Base-by-base conservation (phyloP, 2,113 vertebrate species). In the Hystrix cristata region DNA sequence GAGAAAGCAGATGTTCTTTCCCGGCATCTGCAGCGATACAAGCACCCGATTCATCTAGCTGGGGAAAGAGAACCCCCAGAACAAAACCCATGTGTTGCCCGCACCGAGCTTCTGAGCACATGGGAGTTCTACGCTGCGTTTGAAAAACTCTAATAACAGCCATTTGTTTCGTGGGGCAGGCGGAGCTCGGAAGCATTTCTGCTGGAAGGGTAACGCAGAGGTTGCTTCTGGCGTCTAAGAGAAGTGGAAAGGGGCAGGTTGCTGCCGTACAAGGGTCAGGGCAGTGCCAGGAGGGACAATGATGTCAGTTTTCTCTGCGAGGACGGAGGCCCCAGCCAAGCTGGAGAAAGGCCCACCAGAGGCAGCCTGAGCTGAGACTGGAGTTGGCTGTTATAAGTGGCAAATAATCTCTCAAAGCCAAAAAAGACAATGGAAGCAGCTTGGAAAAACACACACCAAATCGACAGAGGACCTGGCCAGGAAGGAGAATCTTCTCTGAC, bases 101-200 rank as follows among this genome's bases (percentile, higher is more conserved):
- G n/a, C 3, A 3, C 80, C 19, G 81, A 67, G 53, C 48, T 60
- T 81, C 90, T 62, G 78, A 93, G 74, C 76, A 65, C 0, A 0
- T 19, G 38, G 31, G 29, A 76, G 65, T 48, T 87, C 82, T 46
- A 12, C 0, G 34, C 55, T 57, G 76, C 69, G 62, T 87, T 55
- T 93, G 67, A 59, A 92, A 95, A 94, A 38, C 3, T 48, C 60
- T 67, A 59, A 74, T 48, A 80, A 60, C 18, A n/a, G n/a, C 19
- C 31, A 67, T 84, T 87, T 86, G 71, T 86, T 90, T 89, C 48
- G 67, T 1, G 0, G 48, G 31, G n/a, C 5, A 65, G 48, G 23
- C 78, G 83, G 65, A 71, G 86, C 48, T 78, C 71, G 43, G 83
- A 60, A 15, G 62, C n/a, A 51, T 60, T 95, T 92, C 92, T 95